Evolutionary conservation across 2,113 vertebrate genomes (phyloP).

Genomic region (Aix galericulata): DNA sequence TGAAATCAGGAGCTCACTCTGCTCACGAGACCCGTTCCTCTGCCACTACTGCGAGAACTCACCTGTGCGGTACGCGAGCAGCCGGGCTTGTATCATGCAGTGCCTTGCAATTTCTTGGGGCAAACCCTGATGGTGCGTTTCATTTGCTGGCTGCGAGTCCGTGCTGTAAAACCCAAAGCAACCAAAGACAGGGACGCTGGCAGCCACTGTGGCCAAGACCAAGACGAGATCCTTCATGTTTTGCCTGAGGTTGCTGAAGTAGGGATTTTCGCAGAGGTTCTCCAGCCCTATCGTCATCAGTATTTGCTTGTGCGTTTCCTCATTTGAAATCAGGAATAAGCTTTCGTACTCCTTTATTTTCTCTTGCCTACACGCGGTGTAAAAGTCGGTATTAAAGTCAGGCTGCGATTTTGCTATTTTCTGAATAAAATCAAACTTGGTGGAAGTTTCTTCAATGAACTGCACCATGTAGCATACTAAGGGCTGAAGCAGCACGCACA

Average conservation of each 20-base stretch:
- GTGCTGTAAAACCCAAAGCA: conserved; percentile 86
- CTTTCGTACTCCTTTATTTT: conserved; percentile 82
- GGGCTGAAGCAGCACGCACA: conserved; percentile 89
- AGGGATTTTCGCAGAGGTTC: conserved; percentile 89
- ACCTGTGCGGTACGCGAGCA: conserved; percentile 93
- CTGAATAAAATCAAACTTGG: conserved; percentile 88
- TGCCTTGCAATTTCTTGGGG: conserved; percentile 88
- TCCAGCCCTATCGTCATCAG: conserved; percentile 88
- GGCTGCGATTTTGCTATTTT: conserved; percentile 76
- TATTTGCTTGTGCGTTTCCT: conserved; percentile 82
- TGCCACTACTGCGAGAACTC: not conserved
- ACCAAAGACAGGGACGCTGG: conserved; percentile 82
- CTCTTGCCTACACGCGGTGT: conserved; percentile 79
- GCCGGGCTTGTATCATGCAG: conserved; percentile 89
- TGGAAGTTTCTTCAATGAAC: conserved; percentile 88
- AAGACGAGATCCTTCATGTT: conserved; percentile 91
- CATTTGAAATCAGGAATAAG: conserved; percentile 82
- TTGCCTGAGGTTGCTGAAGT: conserved; percentile 88
- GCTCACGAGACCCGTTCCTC: not conserved
- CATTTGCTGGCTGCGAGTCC: conserved; percentile 23
- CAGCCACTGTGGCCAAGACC: conserved; percentile 86
- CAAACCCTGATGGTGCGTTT: conserved; percentile 67
- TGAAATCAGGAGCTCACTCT: not conserved
- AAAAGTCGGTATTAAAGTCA: conserved; percentile 76
- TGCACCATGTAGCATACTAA: conserved; percentile 84